Evolutionary conservation across 2,113 vertebrate species (phyloP).

Genomic region (Pionites leucogaster): DNA sequence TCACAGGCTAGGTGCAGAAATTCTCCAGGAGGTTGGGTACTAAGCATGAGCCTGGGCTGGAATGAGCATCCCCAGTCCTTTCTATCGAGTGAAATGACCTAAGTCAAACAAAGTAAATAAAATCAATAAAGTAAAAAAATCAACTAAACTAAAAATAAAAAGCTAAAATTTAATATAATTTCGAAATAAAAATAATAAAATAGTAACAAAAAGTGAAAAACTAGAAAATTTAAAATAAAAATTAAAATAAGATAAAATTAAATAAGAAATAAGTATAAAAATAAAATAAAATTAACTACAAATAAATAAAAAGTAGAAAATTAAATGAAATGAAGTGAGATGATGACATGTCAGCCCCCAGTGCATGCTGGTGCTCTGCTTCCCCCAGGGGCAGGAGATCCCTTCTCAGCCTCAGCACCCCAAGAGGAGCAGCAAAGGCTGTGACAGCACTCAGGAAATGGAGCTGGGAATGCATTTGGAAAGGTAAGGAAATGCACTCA

Average conservation of each 20-base stretch:
- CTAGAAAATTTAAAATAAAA: background rate
- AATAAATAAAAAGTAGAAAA: background rate
- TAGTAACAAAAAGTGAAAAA: background rate
- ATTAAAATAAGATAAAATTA: background rate
- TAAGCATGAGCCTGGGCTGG: accelerated
- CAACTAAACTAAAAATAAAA: background rate
- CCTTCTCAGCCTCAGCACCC: accelerated
- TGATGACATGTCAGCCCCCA: background rate
- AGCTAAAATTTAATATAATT: background rate
- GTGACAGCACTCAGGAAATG: accelerated
- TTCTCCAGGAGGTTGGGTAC: accelerated
- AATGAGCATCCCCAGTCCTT: background rate
- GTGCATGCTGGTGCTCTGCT: background rate
- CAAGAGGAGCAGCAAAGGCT: accelerated
- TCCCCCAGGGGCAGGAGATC: too few relatives aligned
- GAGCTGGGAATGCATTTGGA: background rate
- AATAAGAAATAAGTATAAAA: background rate
- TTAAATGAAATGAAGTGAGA: background rate
- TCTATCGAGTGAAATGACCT: background rate
- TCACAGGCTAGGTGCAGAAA: background rate
- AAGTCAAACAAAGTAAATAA: background rate
- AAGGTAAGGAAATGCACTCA: background rate
- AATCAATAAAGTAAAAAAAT: background rate
- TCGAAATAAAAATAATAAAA: background rate
- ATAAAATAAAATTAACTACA: background rate